These are phyloP conservation scores for Mesocricetus auratus DNA, from an alignment of 2,113 vertebrate genomes.

Conservation along the genomic window DNA sequence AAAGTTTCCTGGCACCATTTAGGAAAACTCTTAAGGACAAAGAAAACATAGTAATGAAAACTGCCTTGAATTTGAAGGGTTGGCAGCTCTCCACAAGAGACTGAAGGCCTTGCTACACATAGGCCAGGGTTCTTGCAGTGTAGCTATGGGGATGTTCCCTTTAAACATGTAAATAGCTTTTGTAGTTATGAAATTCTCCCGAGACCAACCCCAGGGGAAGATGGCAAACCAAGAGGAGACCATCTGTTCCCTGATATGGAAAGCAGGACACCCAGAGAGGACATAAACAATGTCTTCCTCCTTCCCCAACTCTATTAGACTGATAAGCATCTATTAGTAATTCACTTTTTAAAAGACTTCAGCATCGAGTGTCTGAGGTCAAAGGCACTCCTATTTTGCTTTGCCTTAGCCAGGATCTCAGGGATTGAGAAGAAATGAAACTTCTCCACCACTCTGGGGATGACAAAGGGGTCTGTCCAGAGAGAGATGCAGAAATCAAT, in stretches of 20 bases:
- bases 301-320: conserved; percentile 29
- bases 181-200: conserved; percentile 38
- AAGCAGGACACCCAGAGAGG: neutral
- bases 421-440: conserved; percentile 24
- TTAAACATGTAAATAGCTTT: conserved; percentile 54
- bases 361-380: conserved; percentile 20
- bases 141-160: neutral
- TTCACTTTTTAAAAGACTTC: conserved; percentile 59
- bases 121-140: neutral
- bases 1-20: conserved; percentile 37
- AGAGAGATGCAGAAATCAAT: conserved; percentile 1
- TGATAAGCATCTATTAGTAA: conserved; percentile 53
- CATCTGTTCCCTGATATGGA: conserved; percentile 39
- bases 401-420: conserved; percentile 1
- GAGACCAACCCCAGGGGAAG: conserved; percentile 36
- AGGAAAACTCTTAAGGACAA: conserved; percentile 21
- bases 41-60: conserved; percentile 34
- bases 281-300: conserved; percentile 6
- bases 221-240: conserved; percentile 32
- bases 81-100: neutral
- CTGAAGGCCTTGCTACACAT: neutral
- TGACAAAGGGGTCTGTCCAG: conserved; percentile 53
- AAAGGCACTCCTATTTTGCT: conserved; percentile 1
- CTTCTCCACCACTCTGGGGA: conserved; percentile 22
- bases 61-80: neutral